Base-by-base conservation (phyloP, 2,113 vertebrate genomes). In the Sceloporus undulatus region DNA sequence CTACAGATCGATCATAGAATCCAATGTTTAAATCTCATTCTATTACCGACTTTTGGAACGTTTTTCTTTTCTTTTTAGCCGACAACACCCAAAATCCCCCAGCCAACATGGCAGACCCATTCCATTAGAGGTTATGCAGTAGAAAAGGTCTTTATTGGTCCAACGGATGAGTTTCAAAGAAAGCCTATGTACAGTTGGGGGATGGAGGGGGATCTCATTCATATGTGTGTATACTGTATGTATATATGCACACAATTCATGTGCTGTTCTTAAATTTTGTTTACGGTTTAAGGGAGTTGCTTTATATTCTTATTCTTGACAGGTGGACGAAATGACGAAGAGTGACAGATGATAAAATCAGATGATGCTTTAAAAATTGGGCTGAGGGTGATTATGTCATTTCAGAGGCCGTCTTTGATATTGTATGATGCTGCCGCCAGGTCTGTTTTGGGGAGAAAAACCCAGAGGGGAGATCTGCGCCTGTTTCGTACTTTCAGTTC, bases 401-500 rank as follows among this genome's bases (percentile, higher is more conserved):
- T 94, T 93, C 95, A 95, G 92, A 65, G 68, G 95, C 94, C 79
- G 59, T 85, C 98, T 98, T 98, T 98, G 98, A 98, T 98, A 98
- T 95, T 91, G 82, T 93, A 93, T 95, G 96, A 97, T 96, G 97
- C 93, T 97, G 97, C 94, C 94, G 92, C 93, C 93, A 94, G 96
- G 95, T 95, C 95, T 95, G 89, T 92, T 92, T 88, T 48, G 93
- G 89, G 93, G 93, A 9, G 14, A 42, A 95, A 95, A 95, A 94
- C 97, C 95, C 90, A 85, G 85, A 86, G 93, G 95, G 95, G 95
- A 92, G 90, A 92, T 93, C 96, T 96, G 96, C 98, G 98, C 98
- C 98, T 98, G 97, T 97, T 97, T 97, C 23, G 96, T 97, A 90
- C 96, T 97, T 98, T 95, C 95, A 97, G 95, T 97, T 97, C 95